A percentile compares a stretch with the other conserved stretches of the same genome.
phyloP scores from a whole-genome alignment of 2,797 vertebrate species.

The Rhinella marina region DNA sequence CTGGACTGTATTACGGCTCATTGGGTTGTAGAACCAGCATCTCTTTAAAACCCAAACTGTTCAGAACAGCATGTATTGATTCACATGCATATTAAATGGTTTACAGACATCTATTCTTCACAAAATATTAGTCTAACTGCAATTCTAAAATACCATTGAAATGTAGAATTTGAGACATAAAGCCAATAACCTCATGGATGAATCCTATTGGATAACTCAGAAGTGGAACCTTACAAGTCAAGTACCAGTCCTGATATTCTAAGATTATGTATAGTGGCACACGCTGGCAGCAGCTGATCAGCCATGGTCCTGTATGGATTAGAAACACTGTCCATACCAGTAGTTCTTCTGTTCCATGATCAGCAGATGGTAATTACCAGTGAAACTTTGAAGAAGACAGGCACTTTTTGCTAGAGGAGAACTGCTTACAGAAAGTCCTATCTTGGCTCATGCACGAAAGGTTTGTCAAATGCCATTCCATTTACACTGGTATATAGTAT shows the following conservation, averaged over 20 bases:
- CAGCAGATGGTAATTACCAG: background rate
- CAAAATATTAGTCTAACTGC: background rate
- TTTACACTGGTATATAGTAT: background rate
- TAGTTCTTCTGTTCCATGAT: background rate
- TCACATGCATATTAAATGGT: background rate
- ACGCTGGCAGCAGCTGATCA: background rate
- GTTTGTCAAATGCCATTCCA: background rate
- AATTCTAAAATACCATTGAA: background rate
- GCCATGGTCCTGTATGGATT: background rate
- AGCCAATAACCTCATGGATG: background rate
- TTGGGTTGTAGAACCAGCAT: background rate
- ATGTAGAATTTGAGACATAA: background rate
- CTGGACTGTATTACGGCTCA: background rate
- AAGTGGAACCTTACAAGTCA: background rate
- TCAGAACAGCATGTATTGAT: background rate
- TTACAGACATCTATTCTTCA: background rate
- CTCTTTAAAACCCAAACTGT: no score
- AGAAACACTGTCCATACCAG: background rate
- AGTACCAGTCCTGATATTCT: background rate
- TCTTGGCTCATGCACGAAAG: constrained; percentile 6
- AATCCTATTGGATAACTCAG: background rate
- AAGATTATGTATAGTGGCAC: background rate
- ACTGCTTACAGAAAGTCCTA: background rate
- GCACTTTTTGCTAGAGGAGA: background rate
- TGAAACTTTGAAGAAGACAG: background rate